Evolutionary conservation across 2,113 vertebrate species (phyloP), one percentile per base, ranked within the genome.

Genomic region (Tachycineta bicolor): DNA sequence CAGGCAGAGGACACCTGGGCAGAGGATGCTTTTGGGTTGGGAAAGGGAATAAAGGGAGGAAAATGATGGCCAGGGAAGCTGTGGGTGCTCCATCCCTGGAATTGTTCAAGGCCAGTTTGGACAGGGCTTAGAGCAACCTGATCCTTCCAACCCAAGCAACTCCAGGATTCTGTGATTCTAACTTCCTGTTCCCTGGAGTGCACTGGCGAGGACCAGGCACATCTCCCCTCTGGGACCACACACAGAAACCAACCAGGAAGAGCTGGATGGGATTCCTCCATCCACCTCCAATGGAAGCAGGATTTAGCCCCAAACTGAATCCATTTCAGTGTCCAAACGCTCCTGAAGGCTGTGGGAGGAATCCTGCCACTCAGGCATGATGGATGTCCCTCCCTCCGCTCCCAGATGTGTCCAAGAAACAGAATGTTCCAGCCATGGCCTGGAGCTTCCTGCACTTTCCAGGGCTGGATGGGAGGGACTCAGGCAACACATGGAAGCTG

Each of bases 401-500:
- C 92, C 90, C 88, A 96, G 92, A 88, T 75, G 86, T 76, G 83
- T 93, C 88, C 92, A 96, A 94, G 92, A 96, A 92, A 96, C 96
- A 96, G 86, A 95, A 95, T 94, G 96, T 96, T 96, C 96, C 52
- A 77, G 76, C 83, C 90, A 56, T 33, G 76, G 94, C 92, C 93
- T 81, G 92, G 47, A 96, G 95, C 87, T 88, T 52, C 82, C 93
- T 0, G 10, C 76, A 33, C 89, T 93, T 94, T 81, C 11, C 0
- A 93, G 74, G 84, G 47, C 85, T 94, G 83, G 56, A 94, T 83
- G 94, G 93, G 93, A 96, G 85, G 83, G 86, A 93, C 79, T 16
- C 69, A 83, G 76, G 85, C 69, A 95, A 97, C 96, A 97, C 96
- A 94, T 97, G 96, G 96, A 96, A 96, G 93, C 69, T 87, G 96